Conservation (phyloP, 1,140 invertebrate species). For the Drosophila dunni region DNA sequence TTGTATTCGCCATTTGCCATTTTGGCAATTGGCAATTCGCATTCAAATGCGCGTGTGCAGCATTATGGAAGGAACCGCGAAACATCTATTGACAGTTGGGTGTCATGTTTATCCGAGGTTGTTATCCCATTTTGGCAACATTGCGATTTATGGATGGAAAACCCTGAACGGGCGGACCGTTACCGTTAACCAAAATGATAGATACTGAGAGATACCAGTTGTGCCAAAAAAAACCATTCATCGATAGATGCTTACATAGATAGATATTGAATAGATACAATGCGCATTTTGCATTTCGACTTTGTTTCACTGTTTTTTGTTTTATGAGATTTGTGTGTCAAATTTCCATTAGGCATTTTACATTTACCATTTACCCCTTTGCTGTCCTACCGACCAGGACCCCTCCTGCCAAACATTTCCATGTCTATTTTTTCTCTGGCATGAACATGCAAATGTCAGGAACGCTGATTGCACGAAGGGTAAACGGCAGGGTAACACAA, state of each 20-base stretch:
- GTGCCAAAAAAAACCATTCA: background rate
- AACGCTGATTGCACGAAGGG: slow-evolving; percentile 48
- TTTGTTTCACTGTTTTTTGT: slow-evolving; percentile 55
- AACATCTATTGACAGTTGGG: slow-evolving; percentile 85
- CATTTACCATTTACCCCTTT: slow-evolving; percentile 40
- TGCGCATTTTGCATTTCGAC: slow-evolving; percentile 75
- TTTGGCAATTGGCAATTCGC: background rate
- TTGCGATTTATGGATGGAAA: slow-evolving; percentile 78
- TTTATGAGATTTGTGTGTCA: slow-evolving; percentile 81
- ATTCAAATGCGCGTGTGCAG: slow-evolving; percentile 66
- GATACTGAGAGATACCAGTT: slow-evolving; percentile 31
- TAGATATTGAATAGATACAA: slow-evolving; percentile 57
- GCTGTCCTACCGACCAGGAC: slow-evolving; percentile 30
- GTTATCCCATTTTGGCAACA: slow-evolving; percentile 84
- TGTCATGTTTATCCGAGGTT: slow-evolving; percentile 84
- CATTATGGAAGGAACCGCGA: slow-evolving; percentile 84
- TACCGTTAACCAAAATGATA: slow-evolving; percentile 20
- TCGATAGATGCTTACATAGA: slow-evolving; percentile 51
- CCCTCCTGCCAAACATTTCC: slow-evolving; percentile 27
- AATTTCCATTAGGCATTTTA: slow-evolving; percentile 81
- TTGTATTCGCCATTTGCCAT: background rate
- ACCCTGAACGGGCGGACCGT: slow-evolving; percentile 61
- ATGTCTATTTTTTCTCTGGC: slow-evolving; percentile 19
- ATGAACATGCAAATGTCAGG: slow-evolving; percentile 49
- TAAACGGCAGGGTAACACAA: slow-evolving; percentile 70